Evolutionary conservation across 1,140 invertebrate genomes (phyloP), one percentile per base, ranked within the genome.

Genomic region (Atopsyche davidsoni): DNA sequence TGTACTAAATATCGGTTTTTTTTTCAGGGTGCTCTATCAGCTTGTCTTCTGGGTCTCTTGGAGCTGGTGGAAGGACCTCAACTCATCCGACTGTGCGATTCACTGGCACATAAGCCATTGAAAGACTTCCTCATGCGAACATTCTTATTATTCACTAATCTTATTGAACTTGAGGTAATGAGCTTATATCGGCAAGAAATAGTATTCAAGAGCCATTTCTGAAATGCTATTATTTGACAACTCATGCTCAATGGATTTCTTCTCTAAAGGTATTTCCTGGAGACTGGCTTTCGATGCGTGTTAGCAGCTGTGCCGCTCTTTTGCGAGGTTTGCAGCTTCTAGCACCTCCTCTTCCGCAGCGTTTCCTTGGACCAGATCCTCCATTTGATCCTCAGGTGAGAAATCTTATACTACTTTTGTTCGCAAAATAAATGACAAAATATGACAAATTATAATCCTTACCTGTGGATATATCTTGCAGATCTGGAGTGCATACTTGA

Each of bases 231-330:
- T 31, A 9, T 31, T n/a, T 9, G 28, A 9, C 9, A 9, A 9
- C 28, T 31, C n/a, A 31, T 31, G n/a, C n/a, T n/a, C n/a, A n/a
- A n/a, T n/a, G n/a, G n/a, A n/a, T n/a, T n/a, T n/a, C 11, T 16
- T 48, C 25, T 24, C 19, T 34, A 19, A 9, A 76, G 62, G 86
- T 96, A 0, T 98, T 93, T 62, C 86, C 91, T 2, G 70, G 79
- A 0, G 93, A 97, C 64, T 99, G 96, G 96, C 75, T 93, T 40
- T 85, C 95, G 9, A 89, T 98, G 68, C 83, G 89, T 62, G 86
- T 96, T 75, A 81, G 92, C 34, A 86, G 89, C 41, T 96, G 96
- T 65, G 83, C 86, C 70, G 85, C 96, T 4, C 82, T 98, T 46
- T 67, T 96, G 3, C 84, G 85, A 45, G 85, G 91, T 0, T 70